Evolutionary conservation across 2,113 vertebrate genomes (phyloP), one percentile per base, ranked within the genome.

Genomic region (Raja brachyura): DNA sequence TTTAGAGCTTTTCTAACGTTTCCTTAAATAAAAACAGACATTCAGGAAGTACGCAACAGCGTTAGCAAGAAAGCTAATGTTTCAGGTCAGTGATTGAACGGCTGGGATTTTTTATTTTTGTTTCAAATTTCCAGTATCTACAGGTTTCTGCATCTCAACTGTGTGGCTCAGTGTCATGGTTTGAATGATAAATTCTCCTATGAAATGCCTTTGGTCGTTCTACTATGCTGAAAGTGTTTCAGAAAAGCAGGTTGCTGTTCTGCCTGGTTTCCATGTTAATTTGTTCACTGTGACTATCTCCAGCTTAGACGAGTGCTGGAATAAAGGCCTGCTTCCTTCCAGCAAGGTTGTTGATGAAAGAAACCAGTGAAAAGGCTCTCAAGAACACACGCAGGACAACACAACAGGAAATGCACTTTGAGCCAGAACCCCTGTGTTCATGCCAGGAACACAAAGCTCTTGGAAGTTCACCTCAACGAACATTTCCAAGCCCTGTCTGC

Each of bases 381-480:
- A 28, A 14, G 56, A 14, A 85, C 81, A 18, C 13, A 88, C 59
- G 18, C 9, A 11, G 59, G 83, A 66, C 59, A 59, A n/a, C 3
- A 0, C 4, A 18, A 88, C 83, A 31, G 59, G 59, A 88, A 63
- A 13, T n/a, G 0, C 25, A 61, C 54, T 9, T 28, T 11, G 25
- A 61, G 28, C 56, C 59, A 63, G 83, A 88, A 31, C 83, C 39
- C 63, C 14, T 63, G 13, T 31, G 28, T 63, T 28, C 83, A 18
- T 63, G 56, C 83, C 59, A 88, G 83, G 83, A 88, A 88, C 59
- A 88, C 63, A 59, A 18, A 33, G 59, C 28, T 83, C 79, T 54
- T 56, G 54, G 48, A 83, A 25, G 8, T 3, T 88, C 59, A 88
- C 28, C 59, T 88, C 59, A 88, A 18, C 5, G 4, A 31, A 11